A percentile compares a stretch with the other conserved stretches of the same genome.
phyloP scores from a whole-genome alignment of 1,140 invertebrate species.

The Diprion similis region DNA sequence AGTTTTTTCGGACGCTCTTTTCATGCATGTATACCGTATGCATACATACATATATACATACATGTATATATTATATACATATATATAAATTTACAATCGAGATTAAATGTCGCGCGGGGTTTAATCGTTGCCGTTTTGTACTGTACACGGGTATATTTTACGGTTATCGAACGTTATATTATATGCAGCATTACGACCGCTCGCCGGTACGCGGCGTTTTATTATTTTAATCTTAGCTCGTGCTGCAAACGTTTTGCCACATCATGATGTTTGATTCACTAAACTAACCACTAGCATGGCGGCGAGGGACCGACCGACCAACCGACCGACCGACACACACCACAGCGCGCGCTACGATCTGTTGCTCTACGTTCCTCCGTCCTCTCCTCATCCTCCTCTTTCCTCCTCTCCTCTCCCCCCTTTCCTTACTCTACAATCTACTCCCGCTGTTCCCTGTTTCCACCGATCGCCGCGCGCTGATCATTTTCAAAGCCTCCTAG shows the following conservation, averaged over 20 bases:
- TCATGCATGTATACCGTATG: no score
- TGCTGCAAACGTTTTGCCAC: conserved; percentile 59
- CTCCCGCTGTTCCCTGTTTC: conserved; percentile 6
- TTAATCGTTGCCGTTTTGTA: conserved; percentile 33
- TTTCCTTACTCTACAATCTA: conserved; percentile 17
- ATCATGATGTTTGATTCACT: conserved; percentile 62
- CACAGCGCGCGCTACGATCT: conserved; percentile 40
- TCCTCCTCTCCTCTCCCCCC: conserved; percentile 23
- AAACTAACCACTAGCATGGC: conserved; percentile 65
- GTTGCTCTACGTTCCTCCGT: conserved; percentile 30
- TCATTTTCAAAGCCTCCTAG: conserved; percentile 10
- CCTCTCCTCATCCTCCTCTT: conserved; percentile 8
- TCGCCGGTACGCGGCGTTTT: conserved; percentile 48
- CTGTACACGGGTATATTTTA: conserved; percentile 38
- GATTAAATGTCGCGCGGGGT: conserved; percentile 10
- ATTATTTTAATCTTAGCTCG: conserved; percentile 38
- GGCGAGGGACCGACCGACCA: conserved; percentile 39
- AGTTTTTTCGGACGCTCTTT: no score
- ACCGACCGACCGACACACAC: conserved; percentile 51
- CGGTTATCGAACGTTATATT: conserved; percentile 48
- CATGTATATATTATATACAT: no score
- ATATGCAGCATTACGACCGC: conserved; percentile 49
- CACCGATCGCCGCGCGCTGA: conserved; percentile 11
- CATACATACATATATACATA: no score
- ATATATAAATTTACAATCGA: conserved; percentile 13